Conservation (phyloP, 2,797 vertebrate genomes). For the Microctenopoma steveboyesi region DNA sequence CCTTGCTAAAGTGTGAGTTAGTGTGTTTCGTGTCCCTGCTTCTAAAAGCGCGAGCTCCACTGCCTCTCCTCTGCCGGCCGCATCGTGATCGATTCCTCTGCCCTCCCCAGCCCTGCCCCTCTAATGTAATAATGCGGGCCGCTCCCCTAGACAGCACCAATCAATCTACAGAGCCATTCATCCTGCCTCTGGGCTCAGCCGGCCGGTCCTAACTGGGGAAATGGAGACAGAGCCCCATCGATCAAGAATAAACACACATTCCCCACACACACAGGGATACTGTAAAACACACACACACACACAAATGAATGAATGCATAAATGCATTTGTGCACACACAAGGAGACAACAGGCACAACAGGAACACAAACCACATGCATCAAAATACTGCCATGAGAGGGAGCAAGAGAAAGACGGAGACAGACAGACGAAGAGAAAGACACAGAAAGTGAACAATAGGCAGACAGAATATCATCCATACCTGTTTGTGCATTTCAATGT, state of each 20-base stretch:
- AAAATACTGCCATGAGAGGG: slow-evolving; percentile 43
- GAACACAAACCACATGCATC: slow-evolving; percentile 64
- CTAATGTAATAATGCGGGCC: slow-evolving; percentile 97
- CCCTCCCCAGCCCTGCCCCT: slow-evolving; percentile 91
- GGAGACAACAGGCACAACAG: slow-evolving; percentile 46
- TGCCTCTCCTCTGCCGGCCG: slow-evolving; percentile 74
- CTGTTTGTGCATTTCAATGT: slow-evolving; percentile 99
- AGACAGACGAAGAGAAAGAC: slow-evolving; percentile 38
- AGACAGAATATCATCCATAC: slow-evolving; percentile 62
- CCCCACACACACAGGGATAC: slow-evolving; percentile 31
- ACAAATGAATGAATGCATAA: slow-evolving; percentile 73
- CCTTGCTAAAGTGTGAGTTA: slow-evolving; percentile 23
- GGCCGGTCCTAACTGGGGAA: slow-evolving; percentile 94
- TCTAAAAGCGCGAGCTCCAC: slow-evolving; percentile 52
- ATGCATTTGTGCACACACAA: slow-evolving; percentile 48
- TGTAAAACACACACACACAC: slow-evolving; percentile 45
- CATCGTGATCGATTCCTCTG: slow-evolving; percentile 92
- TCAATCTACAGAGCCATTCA: slow-evolving; percentile 95
- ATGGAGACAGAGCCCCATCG: slow-evolving; percentile 93
- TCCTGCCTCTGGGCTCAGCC: slow-evolving; percentile 95
- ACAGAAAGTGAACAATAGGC: slow-evolving; percentile 20
- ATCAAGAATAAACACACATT: slow-evolving; percentile 88
- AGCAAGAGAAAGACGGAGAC: not conserved
- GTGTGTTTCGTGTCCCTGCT: slow-evolving; percentile 44
- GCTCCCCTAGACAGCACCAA: slow-evolving; percentile 94